Conservation (phyloP, 2,888 invertebrate species). For the Polietes domitor region DNA sequence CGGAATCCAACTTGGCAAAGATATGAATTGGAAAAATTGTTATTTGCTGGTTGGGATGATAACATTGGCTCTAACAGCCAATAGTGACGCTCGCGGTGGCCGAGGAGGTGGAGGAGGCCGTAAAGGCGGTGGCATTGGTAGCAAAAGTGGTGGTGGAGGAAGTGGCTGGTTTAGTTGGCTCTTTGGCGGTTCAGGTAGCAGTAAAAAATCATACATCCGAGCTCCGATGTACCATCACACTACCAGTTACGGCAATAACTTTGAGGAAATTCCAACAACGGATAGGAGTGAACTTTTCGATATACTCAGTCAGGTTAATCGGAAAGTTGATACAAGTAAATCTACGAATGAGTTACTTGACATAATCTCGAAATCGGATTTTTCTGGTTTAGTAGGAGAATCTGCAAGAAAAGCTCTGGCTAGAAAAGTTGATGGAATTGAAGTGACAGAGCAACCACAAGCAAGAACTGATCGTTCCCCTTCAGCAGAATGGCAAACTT, state of each 20-base stretch:
- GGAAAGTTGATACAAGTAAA: neutral
- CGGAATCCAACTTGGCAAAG: neutral
- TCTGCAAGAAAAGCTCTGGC: neutral
- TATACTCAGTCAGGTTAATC: neutral
- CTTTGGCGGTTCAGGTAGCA: too few relatives aligned
- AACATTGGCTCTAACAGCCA: neutral
- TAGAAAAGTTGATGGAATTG: neutral
- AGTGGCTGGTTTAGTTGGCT: neutral
- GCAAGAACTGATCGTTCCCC: too few relatives aligned
- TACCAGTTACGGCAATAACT: neutral
- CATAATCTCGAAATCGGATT: neutral
- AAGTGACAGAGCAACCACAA: too few relatives aligned
- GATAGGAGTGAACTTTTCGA: neutral
- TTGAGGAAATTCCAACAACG: neutral
- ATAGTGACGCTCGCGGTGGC: neutral
- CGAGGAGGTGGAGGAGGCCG: neutral
- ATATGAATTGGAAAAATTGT: slow-evolving; percentile 12
- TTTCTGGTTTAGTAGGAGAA: neutral
- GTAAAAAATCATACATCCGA: neutral
- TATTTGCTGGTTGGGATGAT: neutral
- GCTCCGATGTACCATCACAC: neutral
- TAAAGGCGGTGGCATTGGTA: neutral
- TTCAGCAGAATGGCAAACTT: too few relatives aligned
- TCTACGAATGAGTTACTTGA: neutral
- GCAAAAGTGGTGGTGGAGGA: neutral